Percentiles rank a stretch among this genome's conserved stretches.
Evolutionary conservation across 2,113 vertebrate species (phyloP).

Genomic region (Odobenus rosmarus): DNA sequence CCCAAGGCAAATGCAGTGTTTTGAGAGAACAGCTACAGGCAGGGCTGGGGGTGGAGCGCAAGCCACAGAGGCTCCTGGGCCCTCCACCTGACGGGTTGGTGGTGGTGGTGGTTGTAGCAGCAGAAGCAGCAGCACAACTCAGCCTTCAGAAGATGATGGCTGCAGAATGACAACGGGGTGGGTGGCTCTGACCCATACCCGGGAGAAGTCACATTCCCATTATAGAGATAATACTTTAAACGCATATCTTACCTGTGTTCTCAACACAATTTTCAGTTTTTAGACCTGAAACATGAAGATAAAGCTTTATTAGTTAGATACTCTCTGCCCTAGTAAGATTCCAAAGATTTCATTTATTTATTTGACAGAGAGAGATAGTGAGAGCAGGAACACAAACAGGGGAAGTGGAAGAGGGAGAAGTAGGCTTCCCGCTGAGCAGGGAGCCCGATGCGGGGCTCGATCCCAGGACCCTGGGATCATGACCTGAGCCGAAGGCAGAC

Average conservation of each 20-base stretch:
- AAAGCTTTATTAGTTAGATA: conserved; percentile 57
- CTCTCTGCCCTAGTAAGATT: neutral
- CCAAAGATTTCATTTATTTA: neutral
- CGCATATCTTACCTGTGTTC: conserved; percentile 69
- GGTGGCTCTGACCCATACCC: neutral
- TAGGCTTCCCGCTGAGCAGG: too few relatives aligned
- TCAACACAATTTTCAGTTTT: conserved; percentile 66
- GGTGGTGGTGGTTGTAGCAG: neutral
- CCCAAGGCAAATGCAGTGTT: neutral
- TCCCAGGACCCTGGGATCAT: too few relatives aligned
- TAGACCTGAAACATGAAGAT: conserved; percentile 76
- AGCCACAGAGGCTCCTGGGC: neutral
- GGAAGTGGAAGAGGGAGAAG: too few relatives aligned
- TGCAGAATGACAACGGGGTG: neutral
- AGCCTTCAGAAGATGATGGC: neutral
- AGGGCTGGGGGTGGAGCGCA: neutral
- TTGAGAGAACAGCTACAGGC: neutral
- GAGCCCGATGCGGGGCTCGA: too few relatives aligned
- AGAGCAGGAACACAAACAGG: too few relatives aligned
- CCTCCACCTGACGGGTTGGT: neutral
- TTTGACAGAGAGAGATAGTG: too few relatives aligned
- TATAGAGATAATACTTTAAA: neutral
- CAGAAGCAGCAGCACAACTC: neutral
- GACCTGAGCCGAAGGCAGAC: too few relatives aligned
- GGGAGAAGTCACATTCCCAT: neutral